Percentiles rank a stretch among this genome's conserved stretches.
These are phyloP conservation scores for Cynaeus angustus DNA, from an alignment of 2,888 invertebrate species.

Conservation along the genomic window DNA sequence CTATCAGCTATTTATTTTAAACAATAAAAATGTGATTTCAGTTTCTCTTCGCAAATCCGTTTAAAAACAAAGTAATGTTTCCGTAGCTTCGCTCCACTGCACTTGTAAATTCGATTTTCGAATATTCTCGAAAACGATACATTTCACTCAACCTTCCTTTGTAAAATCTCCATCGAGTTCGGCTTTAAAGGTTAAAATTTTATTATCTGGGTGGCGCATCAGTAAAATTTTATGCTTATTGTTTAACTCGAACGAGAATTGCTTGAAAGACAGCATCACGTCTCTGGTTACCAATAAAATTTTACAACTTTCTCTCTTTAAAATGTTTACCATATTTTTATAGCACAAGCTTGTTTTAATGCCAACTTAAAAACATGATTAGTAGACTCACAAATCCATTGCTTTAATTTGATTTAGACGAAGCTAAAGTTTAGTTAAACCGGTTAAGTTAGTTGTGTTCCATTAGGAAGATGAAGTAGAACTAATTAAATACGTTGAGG, in stretches of 20 bases:
- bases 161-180: constrained; percentile 4
- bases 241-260: constrained; percentile 40
- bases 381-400: constrained; percentile 32
- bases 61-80: too few relatives aligned
- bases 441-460: constrained; percentile 38
- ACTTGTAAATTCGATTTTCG: too few relatives aligned
- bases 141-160: not conserved
- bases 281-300: constrained; percentile 42
- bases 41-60: too few relatives aligned
- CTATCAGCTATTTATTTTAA: too few relatives aligned
- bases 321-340: constrained; percentile 32
- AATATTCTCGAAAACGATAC: not conserved
- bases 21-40: too few relatives aligned
- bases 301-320: constrained; percentile 20
- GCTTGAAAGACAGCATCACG: constrained; percentile 38
- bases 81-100: too few relatives aligned
- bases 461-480: constrained; percentile 42
- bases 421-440: constrained; percentile 33
- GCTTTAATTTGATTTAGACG: constrained; percentile 34
- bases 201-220: constrained; percentile 24
- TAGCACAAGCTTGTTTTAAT: constrained; percentile 3
- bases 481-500: constrained; percentile 41
- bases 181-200: constrained; percentile 28
- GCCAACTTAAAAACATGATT: constrained; percentile 17
- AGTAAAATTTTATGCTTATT: constrained; percentile 42